Base-by-base conservation (phyloP, 2,888 invertebrate genomes). In the Netelia inedita region DNA sequence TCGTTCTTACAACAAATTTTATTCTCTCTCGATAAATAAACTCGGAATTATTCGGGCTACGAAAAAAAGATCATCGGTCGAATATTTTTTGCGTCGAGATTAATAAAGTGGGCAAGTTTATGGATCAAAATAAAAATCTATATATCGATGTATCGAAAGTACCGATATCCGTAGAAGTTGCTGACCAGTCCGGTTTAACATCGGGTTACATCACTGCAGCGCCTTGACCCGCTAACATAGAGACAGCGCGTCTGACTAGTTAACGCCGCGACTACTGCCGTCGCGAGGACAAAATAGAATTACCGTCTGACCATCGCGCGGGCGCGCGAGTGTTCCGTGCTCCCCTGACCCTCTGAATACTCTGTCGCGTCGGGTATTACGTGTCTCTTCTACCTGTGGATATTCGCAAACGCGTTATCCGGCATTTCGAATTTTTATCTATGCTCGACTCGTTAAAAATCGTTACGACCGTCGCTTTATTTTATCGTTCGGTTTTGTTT, bases 251-350 rank as follows among this genome's bases (percentile, higher is more conserved):
- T 71, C 73, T 82, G 85, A 82, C 78, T 74, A 74, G 43, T 82
- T 63, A 82, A 73, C 50, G 69, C 16, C 73, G 73, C 69, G 55
- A 85, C 78, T 78, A 85, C 82, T 85, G 78, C 63, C 69, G 71
- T 55, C 61, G 59, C 66, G 72, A 50, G 35, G 75, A 35, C 65
- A 68, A 72, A 80, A 80, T 72, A 53, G 71, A 83, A 80, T 83
- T 68, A 83, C 41, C 69, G 61, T 69, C 80, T 59, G 74, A 68
- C 59, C 68, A 61, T 46, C 57, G 16, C 59, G 76, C 59, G 46
- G 41, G 46, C 28, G 41, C 61, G 28, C 35, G 41, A 41, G 23
- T 23, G 2, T 21, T 50, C 14, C 55, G 55, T 71, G 16, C 16
- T 71, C 35, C 55, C 55, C 57, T 57, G 57, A 57, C 19, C 16